Evolutionary conservation across 2,113 vertebrate genomes (phyloP).

Genomic region (Carassius carassius): DNA sequence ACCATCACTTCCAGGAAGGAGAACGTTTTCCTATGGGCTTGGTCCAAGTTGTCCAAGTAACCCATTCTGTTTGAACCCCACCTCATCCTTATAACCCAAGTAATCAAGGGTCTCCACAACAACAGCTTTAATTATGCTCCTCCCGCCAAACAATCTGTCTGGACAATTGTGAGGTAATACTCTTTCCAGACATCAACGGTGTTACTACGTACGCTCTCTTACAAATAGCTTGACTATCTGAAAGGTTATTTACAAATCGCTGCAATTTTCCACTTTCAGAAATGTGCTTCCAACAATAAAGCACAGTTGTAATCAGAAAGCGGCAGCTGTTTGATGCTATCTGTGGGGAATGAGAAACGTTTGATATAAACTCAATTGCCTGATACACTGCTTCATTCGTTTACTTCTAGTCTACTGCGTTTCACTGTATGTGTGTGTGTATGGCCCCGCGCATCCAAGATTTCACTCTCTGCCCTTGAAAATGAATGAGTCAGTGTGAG

Average conservation of each 20-base stretch:
- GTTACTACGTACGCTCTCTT: conserved; percentile 38
- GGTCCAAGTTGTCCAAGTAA: not conserved
- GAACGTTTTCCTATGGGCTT: conserved; percentile 42
- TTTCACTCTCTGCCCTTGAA: conserved; percentile 35
- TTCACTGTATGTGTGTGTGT: not conserved
- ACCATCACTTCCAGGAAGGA: conserved; percentile 53
- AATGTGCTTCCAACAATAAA: conserved; percentile 12
- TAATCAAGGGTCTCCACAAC: conserved; percentile 43
- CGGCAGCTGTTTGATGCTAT: conserved; percentile 20
- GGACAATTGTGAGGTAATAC: conserved; percentile 35
- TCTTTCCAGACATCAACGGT: conserved; percentile 30
- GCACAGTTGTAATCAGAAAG: conserved; percentile 11
- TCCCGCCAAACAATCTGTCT: conserved; percentile 33
- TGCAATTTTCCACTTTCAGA: conserved; percentile 36
- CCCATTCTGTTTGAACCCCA: conserved; percentile 24
- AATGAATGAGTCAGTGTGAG: not conserved
- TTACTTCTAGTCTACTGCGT: conserved; percentile 22
- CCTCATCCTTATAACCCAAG: conserved; percentile 13
- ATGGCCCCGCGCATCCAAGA: not conserved
- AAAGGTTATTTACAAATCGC: conserved; percentile 47
- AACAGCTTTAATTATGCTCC: conserved; percentile 43
- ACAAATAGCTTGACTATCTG: conserved; percentile 27
- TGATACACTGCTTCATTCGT: not conserved
- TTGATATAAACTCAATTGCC: conserved; percentile 17
- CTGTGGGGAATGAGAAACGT: conserved; percentile 10